A percentile compares a stretch with the other conserved stretches of the same genome.
Evolutionary conservation across 2,797 vertebrate genomes (phyloP).

Genomic region (Crocidura indochinensis): DNA sequence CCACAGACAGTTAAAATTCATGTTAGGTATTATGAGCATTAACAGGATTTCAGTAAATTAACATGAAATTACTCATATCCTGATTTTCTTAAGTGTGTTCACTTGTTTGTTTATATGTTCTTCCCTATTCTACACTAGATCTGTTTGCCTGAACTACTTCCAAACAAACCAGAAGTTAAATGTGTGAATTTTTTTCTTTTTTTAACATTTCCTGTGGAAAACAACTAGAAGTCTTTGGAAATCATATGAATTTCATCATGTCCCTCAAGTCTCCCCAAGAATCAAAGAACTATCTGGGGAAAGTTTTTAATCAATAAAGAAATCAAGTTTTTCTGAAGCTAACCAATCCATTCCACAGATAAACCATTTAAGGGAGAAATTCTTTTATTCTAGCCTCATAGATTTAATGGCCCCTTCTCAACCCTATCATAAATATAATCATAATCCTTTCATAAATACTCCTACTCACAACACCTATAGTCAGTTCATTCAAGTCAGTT

Average conservation of each 20-base stretch:
- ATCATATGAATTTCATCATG: slow-evolving; percentile 25
- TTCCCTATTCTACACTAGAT: slow-evolving; percentile 61
- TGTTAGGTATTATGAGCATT: background rate
- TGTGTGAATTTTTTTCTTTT: background rate
- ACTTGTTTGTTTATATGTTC: slow-evolving; percentile 46
- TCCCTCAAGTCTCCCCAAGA: slow-evolving; percentile 41
- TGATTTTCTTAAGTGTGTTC: background rate
- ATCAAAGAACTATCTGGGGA: slow-evolving; percentile 43
- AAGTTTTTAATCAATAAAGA: background rate
- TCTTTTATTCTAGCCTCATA: slow-evolving; percentile 17
- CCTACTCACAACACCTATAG: background rate
- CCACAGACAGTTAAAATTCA: slow-evolving; percentile 2
- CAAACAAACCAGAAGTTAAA: slow-evolving; percentile 70
- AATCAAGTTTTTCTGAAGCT: too few relatives aligned
- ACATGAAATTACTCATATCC: slow-evolving; percentile 62
- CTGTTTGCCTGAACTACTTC: slow-evolving; percentile 68
- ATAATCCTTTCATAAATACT: too few relatives aligned
- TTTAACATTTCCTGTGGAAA: slow-evolving; percentile 74
- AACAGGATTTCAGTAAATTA: slow-evolving; percentile 49
- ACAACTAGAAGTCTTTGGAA: slow-evolving; percentile 66
- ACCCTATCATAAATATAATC: background rate
- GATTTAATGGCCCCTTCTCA: background rate
- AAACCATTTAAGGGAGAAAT: background rate
- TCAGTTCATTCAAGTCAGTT: background rate
- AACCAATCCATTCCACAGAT: too few relatives aligned